These are phyloP conservation scores for Sphaeramia orbicularis DNA, from an alignment of 2,797 vertebrate genomes.

Conservation along the genomic window DNA sequence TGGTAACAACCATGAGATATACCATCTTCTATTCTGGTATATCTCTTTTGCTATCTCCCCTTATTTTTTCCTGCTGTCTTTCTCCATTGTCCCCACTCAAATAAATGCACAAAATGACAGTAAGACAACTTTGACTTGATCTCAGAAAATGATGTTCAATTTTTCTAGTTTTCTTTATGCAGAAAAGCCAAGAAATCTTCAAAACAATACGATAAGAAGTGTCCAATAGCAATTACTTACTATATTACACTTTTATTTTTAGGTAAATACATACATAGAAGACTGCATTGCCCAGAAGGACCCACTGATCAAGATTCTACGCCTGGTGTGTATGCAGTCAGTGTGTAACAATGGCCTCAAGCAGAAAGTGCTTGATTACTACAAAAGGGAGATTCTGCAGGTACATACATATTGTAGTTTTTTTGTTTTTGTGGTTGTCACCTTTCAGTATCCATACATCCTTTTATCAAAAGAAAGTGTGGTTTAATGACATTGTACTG, in stretches of 20 bases:
- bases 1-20: too few species aligned
- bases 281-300: constrained; percentile 96
- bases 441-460: background rate
- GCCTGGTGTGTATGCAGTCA: constrained; percentile 95
- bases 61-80: constrained; percentile 7
- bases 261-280: constrained; percentile 96
- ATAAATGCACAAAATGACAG: too few species aligned
- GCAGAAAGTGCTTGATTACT: constrained; percentile 95
- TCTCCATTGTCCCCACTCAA: too few species aligned
- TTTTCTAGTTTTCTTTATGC: background rate
- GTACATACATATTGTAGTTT: constrained; percentile 69
- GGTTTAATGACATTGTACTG: background rate
- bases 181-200: background rate
- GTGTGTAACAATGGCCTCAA: constrained; percentile 97
- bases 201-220: background rate
- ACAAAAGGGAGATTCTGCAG: constrained; percentile 97
- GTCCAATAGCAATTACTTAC: background rate
- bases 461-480: background rate
- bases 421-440: background rate
- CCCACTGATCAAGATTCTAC: constrained; percentile 93
- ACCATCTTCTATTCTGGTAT: too few species aligned
- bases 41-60: background rate
- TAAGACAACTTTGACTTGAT: background rate
- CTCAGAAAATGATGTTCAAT: background rate
- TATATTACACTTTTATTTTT: background rate